Conservation (phyloP, 2,113 vertebrate genomes). For the Elgaria multicarinata region DNA sequence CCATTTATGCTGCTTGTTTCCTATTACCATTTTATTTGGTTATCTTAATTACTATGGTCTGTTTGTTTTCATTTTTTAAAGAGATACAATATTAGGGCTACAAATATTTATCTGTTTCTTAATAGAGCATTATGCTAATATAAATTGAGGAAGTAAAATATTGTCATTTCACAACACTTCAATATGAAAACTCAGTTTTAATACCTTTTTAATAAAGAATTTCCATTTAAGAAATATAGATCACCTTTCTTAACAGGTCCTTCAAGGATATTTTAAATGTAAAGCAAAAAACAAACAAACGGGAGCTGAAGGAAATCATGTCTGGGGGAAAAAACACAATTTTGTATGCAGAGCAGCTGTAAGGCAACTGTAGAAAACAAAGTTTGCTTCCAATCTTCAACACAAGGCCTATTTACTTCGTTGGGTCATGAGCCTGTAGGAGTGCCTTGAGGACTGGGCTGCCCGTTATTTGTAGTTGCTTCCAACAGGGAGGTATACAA, state of each 20-base stretch:
- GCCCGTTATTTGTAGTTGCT: background rate
- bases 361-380: background rate
- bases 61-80: accelerated
- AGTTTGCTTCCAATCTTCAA: constrained; percentile 14
- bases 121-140: background rate
- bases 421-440: background rate
- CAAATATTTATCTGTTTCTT: background rate
- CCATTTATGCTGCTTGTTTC: background rate
- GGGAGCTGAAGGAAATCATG: background rate
- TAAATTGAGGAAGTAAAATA: background rate
- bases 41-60: background rate
- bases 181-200: background rate
- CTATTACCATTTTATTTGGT: constrained; percentile 16
- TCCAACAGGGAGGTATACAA: background rate
- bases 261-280: background rate
- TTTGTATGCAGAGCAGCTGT: background rate
- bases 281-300: background rate
- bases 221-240: constrained; percentile 15
- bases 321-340: background rate
- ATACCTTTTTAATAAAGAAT: constrained; percentile 18
- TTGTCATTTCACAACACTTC: background rate
- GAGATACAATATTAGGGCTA: background rate
- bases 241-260: background rate
- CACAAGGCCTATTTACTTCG: background rate
- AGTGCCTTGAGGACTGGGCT: constrained; percentile 21